These are phyloP conservation scores for Cephus runcator DNA, from an alignment of 2,888 invertebrate genomes.

Conservation along the genomic window DNA sequence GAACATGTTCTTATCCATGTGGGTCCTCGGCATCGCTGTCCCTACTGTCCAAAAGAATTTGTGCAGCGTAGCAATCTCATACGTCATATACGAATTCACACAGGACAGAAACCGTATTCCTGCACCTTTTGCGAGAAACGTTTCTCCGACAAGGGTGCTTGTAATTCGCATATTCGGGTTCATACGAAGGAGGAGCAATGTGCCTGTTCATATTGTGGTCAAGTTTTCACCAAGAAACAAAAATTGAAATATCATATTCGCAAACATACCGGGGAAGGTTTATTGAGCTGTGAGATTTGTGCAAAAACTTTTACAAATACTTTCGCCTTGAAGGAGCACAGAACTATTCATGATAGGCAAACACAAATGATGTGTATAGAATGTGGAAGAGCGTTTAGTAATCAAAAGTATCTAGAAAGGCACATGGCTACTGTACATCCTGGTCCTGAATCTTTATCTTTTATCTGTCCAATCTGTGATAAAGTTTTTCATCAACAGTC, in stretches of 20 bases:
- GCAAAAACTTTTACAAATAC: conserved; percentile 69
- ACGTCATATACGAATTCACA: conserved; percentile 70
- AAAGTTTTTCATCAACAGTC: conserved; percentile 62
- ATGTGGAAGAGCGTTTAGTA: conserved; percentile 68
- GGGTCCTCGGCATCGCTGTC: conserved; percentile 71
- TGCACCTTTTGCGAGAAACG: conserved; percentile 69
- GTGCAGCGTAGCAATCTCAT: conserved; percentile 72
- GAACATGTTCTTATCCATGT: conserved; percentile 72
- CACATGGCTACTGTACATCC: conserved; percentile 68
- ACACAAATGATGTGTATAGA: conserved; percentile 66
- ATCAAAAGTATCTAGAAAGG: conserved; percentile 69
- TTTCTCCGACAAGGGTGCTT: conserved; percentile 72
- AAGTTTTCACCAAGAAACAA: conserved; percentile 70
- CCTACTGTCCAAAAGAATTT: conserved; percentile 71
- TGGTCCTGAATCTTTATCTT: conserved; percentile 44
- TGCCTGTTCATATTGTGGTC: conserved; percentile 69
- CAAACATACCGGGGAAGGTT: conserved; percentile 70
- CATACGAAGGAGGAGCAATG: conserved; percentile 67
- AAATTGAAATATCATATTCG: conserved; percentile 70
- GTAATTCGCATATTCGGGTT: conserved; percentile 68
- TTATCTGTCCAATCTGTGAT: conserved; percentile 67
- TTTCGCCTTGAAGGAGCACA: conserved; percentile 69
- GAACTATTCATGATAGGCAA: conserved; percentile 65
- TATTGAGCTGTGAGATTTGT: conserved; percentile 68
- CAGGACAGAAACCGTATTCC: conserved; percentile 70